phyloP scores from a whole-genome alignment of 2,113 vertebrate genomes.

The Strix uralensis region DNA sequence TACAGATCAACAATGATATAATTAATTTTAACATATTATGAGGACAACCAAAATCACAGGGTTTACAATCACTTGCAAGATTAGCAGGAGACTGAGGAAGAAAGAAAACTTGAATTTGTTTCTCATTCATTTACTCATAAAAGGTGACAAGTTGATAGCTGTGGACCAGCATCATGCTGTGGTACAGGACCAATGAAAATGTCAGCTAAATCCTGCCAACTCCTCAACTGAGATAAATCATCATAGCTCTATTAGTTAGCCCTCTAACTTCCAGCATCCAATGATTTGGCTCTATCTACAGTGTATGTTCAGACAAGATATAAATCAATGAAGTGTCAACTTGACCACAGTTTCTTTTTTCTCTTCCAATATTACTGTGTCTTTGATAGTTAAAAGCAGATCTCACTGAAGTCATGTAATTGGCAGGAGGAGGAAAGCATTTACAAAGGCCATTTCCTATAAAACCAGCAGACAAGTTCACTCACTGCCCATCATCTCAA shows the following conservation, averaged over 20 bases:
- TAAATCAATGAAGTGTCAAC: constrained; percentile 21
- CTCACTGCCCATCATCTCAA: neutral
- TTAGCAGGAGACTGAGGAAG: neutral
- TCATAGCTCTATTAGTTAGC: neutral
- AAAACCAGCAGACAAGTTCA: neutral
- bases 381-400: neutral
- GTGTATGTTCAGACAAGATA: neutral
- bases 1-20: neutral
- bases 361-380: neutral
- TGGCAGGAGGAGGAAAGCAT: neutral
- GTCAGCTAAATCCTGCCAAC: constrained; percentile 2
- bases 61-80: neutral
- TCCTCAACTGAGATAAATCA: constrained; percentile 30
- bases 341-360: neutral
- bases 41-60: neutral
- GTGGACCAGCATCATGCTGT: neutral
- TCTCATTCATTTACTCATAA: neutral
- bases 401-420: neutral
- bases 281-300: neutral
- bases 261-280: neutral
- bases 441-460: neutral
- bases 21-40: neutral
- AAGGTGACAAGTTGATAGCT: constrained; percentile 23
- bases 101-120: neutral
- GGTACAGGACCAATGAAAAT: constrained; percentile 10